A percentile compares a stretch with the other conserved stretches of the same genome.
Evolutionary conservation across 2,888 invertebrate species (phyloP).

Genomic region (Rhaphigaster nebulosa): DNA sequence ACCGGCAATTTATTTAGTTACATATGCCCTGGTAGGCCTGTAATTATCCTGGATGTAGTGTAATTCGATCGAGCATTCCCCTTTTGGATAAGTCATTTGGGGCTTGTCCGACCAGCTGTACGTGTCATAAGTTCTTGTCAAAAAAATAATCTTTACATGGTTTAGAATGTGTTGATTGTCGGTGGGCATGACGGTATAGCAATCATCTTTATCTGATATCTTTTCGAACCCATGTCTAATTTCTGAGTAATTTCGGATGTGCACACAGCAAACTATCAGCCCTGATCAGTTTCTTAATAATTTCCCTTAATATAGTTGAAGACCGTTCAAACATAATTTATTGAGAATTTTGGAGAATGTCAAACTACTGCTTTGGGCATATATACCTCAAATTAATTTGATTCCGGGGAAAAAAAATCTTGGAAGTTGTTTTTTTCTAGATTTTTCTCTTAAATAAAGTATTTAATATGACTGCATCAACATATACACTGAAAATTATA

Average conservation of each 20-base stretch:
- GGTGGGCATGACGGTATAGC: neutral
- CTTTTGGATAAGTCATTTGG: slow-evolving; percentile 13
- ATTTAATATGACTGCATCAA: too few species aligned
- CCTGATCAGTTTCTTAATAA: neutral
- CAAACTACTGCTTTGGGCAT: too few species aligned
- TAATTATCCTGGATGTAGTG: slow-evolving; percentile 19
- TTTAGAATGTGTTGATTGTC: neutral
- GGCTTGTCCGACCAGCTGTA: slow-evolving; percentile 4
- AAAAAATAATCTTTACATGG: slow-evolving; percentile 4
- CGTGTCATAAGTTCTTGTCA: neutral
- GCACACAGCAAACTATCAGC: neutral
- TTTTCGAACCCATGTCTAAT: neutral
- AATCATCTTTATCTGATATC: neutral
- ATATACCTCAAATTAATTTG: too few species aligned
- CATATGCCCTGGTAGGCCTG: neutral
- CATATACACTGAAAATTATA: too few species aligned
- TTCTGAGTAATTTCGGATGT: neutral
- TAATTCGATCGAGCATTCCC: slow-evolving; percentile 34
- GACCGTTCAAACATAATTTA: too few species aligned
- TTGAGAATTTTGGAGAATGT: too few species aligned
- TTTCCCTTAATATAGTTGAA: neutral
- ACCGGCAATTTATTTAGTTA: slow-evolving; percentile 37
- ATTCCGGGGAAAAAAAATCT: too few species aligned
- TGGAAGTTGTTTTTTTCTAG: too few species aligned
- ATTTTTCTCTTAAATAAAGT: too few species aligned